Evolutionary conservation across 2,888 invertebrate genomes (phyloP).

Genomic region (Thymelicus sylvestris): DNA sequence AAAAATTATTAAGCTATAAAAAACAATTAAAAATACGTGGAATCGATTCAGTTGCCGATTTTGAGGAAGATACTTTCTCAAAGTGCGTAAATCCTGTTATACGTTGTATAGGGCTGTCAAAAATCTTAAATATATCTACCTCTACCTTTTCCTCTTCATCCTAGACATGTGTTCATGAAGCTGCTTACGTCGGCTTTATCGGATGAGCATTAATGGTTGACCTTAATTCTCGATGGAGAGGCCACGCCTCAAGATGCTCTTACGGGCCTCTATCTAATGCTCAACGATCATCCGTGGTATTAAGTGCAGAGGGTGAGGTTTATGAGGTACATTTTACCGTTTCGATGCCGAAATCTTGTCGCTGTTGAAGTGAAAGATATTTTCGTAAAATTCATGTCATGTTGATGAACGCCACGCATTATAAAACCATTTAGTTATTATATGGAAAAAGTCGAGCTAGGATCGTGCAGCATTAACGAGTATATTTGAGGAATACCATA

Average conservation of each 20-base stretch:
- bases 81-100: too few species aligned
- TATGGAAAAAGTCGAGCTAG: too few species aligned
- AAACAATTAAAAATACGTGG: too few species aligned
- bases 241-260: constrained; percentile 27
- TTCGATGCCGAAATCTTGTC: not conserved
- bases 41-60: too few species aligned
- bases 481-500: too few species aligned
- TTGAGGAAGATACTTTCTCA: too few species aligned
- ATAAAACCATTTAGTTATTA: too few species aligned
- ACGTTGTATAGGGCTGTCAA: not conserved
- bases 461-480: too few species aligned
- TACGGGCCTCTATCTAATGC: constrained; percentile 29
- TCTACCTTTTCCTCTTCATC: constrained; percentile 1
- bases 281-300: constrained; percentile 20
- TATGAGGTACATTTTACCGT: not conserved
- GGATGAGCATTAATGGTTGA: constrained; percentile 27
- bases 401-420: too few species aligned
- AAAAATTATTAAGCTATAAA: too few species aligned
- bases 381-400: too few species aligned
- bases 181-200: constrained; percentile 30
- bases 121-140: not conserved
- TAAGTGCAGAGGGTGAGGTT: constrained; percentile 11
- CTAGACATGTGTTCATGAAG: constrained; percentile 4
- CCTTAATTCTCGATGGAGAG: constrained; percentile 29
- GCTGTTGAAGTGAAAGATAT: too few species aligned